Evolutionary conservation across 2,888 invertebrate genomes (phyloP).

Genomic region (Leuctra nigra): DNA sequence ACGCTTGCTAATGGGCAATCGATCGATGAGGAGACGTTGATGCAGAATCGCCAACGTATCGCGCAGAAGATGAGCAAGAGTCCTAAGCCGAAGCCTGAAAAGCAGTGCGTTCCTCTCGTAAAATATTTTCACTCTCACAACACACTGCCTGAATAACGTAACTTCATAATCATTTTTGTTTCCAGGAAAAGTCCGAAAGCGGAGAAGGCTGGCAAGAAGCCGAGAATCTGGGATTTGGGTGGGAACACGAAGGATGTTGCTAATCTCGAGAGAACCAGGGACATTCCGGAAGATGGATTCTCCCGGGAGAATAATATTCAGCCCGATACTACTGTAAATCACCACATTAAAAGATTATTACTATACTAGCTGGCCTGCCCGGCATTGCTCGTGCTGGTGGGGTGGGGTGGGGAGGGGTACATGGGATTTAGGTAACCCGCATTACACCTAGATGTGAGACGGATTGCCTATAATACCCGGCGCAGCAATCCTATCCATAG

Average conservation of each 20-base stretch:
- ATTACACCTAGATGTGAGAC: too few species aligned
- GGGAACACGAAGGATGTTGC: conserved; percentile 71
- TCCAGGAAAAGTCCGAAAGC: conserved; percentile 47
- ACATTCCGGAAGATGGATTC: conserved; percentile 58
- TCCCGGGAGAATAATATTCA: conserved; percentile 46
- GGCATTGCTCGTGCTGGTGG: background rate
- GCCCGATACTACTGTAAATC: conserved; percentile 57
- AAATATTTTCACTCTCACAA: too few species aligned
- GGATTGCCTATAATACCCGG: too few species aligned
- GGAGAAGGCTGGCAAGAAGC: conserved; percentile 80
- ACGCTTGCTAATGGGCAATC: conserved; percentile 35
- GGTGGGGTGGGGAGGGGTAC: background rate
- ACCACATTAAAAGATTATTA: too few species aligned
- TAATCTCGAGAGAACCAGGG: conserved; percentile 73
- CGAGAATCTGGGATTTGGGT: conserved; percentile 82
- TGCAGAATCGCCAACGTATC: conserved; percentile 70
- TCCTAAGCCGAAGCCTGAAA: conserved; percentile 57
- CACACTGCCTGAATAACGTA: too few species aligned
- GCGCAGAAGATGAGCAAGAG: conserved; percentile 60
- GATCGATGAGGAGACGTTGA: conserved; percentile 58
- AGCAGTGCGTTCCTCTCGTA: conserved; percentile 30
- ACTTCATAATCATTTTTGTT: conserved; percentile 15
- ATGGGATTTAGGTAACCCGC: too few species aligned
- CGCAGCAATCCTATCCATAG: too few species aligned
- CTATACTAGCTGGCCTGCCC: too few species aligned